Evolutionary conservation across 2,888 invertebrate genomes (phyloP).

Genomic region (Drosophila formosana): DNA sequence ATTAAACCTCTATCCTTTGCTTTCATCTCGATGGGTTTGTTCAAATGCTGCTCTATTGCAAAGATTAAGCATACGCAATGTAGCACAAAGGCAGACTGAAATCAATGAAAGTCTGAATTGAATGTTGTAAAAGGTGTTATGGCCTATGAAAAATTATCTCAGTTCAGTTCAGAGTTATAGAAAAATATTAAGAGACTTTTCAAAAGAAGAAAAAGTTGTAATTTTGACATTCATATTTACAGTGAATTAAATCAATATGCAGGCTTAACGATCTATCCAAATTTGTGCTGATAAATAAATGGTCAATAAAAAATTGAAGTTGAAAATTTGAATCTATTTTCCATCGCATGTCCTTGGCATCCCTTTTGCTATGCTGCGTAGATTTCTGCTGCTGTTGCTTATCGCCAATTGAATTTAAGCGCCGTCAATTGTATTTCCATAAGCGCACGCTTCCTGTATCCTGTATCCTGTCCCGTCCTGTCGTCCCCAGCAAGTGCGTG

Average conservation of each 20-base stretch:
- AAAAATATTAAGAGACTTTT: too few relatives aligned
- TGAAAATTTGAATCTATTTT: conserved; percentile 9
- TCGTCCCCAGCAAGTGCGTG: too few relatives aligned
- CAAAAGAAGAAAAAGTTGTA: too few relatives aligned
- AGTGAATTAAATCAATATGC: too few relatives aligned
- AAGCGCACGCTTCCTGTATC: conserved; percentile 50
- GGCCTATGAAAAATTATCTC: not conserved
- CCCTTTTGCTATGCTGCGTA: not conserved
- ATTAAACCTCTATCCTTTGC: conserved; percentile 36
- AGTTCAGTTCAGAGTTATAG: too few relatives aligned
- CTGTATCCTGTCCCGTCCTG: conserved; percentile 31
- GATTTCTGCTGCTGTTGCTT: conserved; percentile 15
- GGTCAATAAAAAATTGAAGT: not conserved
- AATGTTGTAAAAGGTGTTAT: not conserved
- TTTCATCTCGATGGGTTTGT: not conserved
- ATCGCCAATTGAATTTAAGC: conserved; percentile 56
- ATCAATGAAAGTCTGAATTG: not conserved
- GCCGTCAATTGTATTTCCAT: conserved; percentile 59
- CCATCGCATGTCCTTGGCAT: conserved; percentile 8
- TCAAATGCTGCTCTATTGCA: not conserved
- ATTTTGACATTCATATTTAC: not conserved
- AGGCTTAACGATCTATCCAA: too few relatives aligned
- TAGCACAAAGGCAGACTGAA: not conserved
- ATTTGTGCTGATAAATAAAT: not conserved
- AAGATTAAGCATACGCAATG: conserved; percentile 25